These are phyloP conservation scores for Umimayanthus chanpuru DNA, from an alignment of 92 coral and sea anemone genomes.

Conservation along the genomic window DNA sequence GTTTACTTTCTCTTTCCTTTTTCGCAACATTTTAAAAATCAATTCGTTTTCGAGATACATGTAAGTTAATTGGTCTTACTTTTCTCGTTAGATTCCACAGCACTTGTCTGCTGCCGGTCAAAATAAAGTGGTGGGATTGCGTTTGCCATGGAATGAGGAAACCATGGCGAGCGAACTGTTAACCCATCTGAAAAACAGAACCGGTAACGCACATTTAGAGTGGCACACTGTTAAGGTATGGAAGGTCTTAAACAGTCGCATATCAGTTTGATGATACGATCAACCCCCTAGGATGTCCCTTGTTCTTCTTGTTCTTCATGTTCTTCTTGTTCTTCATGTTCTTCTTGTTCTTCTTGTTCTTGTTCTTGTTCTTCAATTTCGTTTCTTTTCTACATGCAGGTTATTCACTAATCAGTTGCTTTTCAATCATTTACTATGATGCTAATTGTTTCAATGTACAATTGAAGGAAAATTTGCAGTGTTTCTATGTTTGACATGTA, in stretches of 20 bases:
- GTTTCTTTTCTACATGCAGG: too few species aligned
- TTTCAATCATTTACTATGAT: too few species aligned
- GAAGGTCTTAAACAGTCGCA: background rate
- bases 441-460: too few species aligned
- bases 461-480: too few species aligned
- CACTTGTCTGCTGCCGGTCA: background rate
- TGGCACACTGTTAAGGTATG: background rate
- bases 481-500: too few species aligned
- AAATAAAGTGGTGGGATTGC: slow-evolving; percentile 52
- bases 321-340: too few species aligned
- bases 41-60: background rate
- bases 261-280: background rate
- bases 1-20: too few species aligned
- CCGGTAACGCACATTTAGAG: background rate
- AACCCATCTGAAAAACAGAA: slow-evolving; percentile 5
- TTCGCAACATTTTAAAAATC: too few species aligned
- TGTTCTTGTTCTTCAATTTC: too few species aligned
- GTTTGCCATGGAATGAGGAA: slow-evolving; percentile 27
- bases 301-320: too few species aligned
- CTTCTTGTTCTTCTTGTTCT: too few species aligned
- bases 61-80: background rate
- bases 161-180: background rate
- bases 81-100: slow-evolving; percentile 34
- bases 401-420: too few species aligned
- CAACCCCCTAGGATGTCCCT: background rate